A percentile compares a stretch with the other conserved stretches of the same genome.
phyloP scores from a whole-genome alignment of 2,113 vertebrate species.

The Oenanthe melanoleuca region DNA sequence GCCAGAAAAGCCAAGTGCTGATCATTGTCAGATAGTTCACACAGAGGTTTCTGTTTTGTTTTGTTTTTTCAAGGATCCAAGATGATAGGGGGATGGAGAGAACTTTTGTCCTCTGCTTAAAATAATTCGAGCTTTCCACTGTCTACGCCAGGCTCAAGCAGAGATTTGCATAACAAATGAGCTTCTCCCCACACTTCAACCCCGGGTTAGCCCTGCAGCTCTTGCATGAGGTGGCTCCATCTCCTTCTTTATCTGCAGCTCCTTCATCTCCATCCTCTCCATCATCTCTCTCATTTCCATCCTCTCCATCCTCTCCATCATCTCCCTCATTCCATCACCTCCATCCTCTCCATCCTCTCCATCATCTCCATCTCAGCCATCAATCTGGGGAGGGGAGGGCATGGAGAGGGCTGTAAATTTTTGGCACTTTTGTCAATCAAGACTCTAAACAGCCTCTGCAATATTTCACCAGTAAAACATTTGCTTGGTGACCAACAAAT shows the following conservation, averaged over 20 bases:
- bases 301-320: too few species aligned
- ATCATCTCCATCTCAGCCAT: neutral
- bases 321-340: neutral
- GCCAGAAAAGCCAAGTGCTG: constrained; percentile 45
- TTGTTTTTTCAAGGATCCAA: constrained; percentile 49
- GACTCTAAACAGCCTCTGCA: neutral
- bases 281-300: neutral
- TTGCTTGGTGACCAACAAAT: neutral
- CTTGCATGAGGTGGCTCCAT: neutral
- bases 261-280: neutral
- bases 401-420: neutral
- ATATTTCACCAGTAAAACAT: neutral
- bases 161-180: constrained; percentile 64
- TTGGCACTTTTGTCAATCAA: neutral
- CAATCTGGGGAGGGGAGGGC: neutral
- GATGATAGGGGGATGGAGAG: constrained; percentile 32
- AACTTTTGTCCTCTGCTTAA: constrained; percentile 59
- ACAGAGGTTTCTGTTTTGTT: constrained; percentile 57
- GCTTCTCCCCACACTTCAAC: neutral
- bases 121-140: constrained; percentile 66
- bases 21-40: constrained; percentile 59
- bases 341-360: neutral
- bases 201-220: neutral
- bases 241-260: neutral
- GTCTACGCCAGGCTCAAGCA: constrained; percentile 13